Base-by-base conservation (phyloP, 1,140 invertebrate species). In the Drosophila tsacasi region DNA sequence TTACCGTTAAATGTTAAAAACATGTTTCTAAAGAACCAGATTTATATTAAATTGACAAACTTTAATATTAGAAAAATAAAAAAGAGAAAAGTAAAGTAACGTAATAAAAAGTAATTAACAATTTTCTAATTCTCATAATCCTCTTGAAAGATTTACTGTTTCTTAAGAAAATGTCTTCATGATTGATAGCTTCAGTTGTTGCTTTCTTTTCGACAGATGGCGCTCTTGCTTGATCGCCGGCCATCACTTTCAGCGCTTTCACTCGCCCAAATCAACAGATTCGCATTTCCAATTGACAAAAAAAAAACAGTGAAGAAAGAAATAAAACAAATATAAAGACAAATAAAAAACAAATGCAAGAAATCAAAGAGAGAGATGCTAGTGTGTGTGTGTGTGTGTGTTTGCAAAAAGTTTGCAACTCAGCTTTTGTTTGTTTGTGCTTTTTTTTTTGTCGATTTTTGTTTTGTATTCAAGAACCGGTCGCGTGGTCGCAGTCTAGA, bases 401-500 rank as follows among this genome's bases (percentile, higher is more conserved):
- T 59, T 54, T 60, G 67, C 69, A 44, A 67, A 71, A 71, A 46
- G 54, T 61, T 72, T 50, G 69, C 69, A 40, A 27, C 49, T 68
- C 25, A n/a, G 39, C 25, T 39, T 71, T 39, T 72, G 59, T 58
- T 75, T 71, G 32, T 71, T 72, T 37, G 52, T 17, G 23, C 15
- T 40, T 46, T 44, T 23, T 42, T 23, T 30, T 62, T 69, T 55
- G 32, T 12, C 23, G 15, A 40, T 58, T 54, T 57, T 63, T 65
- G 17, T 65, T 65, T 37, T 61, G 23, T 46, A 15, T 62, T 54
- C 49, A 54, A 75, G 83, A 86, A 85, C 74, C 71, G 74, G 79
- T 85, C 79, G 81, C 83, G 60, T 79, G 60, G 69, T 59, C 52
- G 47, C 59, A 64, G 65, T 69, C 69, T 69, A 75, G 37, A 57